Evolutionary conservation across 2,113 vertebrate genomes (phyloP), one percentile per base, ranked within the genome.

Genomic region (Falco punctatus): DNA sequence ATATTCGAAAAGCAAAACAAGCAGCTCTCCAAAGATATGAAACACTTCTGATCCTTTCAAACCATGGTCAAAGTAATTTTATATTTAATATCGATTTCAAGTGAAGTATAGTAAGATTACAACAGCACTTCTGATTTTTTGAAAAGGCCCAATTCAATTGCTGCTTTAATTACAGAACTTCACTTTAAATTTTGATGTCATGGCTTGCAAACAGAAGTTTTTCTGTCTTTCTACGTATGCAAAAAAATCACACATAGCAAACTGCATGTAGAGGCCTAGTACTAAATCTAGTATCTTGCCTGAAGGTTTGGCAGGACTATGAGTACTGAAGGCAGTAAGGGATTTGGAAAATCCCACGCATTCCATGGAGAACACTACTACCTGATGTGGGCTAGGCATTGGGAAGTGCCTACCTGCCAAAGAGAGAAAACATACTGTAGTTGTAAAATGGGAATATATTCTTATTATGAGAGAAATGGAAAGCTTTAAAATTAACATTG

Each of bases 351-450:
- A 98, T 87, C 98, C 98, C 98, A 98, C 98, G 69, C 98, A 98
- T 97, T 98, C 98, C 98, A 98, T 98, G 98, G 98, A 98, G 98
- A 98, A 98, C 95, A 98, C 98, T 97, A 98, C 98, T 98, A 98
- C 98, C 97, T 98, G 98, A 91, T 98, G 98, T 88, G 98, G 98
- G 84, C 97, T 98, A 98, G 98, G 98, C 96, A 98, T 96, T 98
- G 98, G 94, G 97, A 98, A 98, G 97, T 98, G 98, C 98, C 98
- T 98, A 98, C 98, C 98, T 98, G 98, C 98, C 98, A 98, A 98
- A 98, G 92, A 98, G 90, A 98, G 82, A 98, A 97, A 98, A 97
- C 85, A 98, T 70, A 98, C 97, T 98, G 97, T 90, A 93, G 98
- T 98, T 96, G 95, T 96, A 94, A 97, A 88, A 96, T 72, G 42